Base-by-base conservation (phyloP, 2,113 vertebrate species). In the Xenus cinereus region DNA sequence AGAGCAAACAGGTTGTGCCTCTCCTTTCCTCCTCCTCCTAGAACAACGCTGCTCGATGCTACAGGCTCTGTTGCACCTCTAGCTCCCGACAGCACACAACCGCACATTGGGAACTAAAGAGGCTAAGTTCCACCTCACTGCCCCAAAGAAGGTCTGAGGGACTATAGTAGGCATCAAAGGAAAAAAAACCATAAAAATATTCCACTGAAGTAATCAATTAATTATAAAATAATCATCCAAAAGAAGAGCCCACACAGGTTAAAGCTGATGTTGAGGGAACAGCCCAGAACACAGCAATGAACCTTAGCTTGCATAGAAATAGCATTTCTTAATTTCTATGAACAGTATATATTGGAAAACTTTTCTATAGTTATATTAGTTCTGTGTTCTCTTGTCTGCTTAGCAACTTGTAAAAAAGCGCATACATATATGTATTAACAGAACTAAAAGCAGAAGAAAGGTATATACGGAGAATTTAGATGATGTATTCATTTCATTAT, bases 401-500 rank as follows among this genome's bases (percentile, higher is more conserved):
- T 30, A 54, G 41, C 9, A 32, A 39, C 67, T 82, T 18, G 1
- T n/a, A 39, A 32, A n/a, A 39, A 32, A 14, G 14, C 12, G 5
- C 4, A 22, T 6, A 37, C 54, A 51, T 6, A 21, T 21, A 30
- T 26, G 27, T 10, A 90, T 27, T 50, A 88, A 82, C 41, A 46
- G 43, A 51, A 90, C 11, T 28, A 77, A 88, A 95, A 87, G 33
- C 69, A 82, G 74, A 41, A 76, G 27, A 45, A 19, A 80, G 3
- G 32, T 22, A 46, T 33, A 64, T 5, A 59, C 12, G 35, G 28
- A 77, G n/a, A 59, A 24, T 68, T 87, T 60, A 73, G 80, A 89
- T 53, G 75, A 92, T 28, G 3, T 90, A 81, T 95, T 88, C 80
- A 92, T 66, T 88, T 69, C 28, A 83, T 83, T 97, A 56, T 69